Evolutionary conservation across 2,113 vertebrate genomes (phyloP), one percentile per base, ranked within the genome.

Genomic region (Smithornis capensis): DNA sequence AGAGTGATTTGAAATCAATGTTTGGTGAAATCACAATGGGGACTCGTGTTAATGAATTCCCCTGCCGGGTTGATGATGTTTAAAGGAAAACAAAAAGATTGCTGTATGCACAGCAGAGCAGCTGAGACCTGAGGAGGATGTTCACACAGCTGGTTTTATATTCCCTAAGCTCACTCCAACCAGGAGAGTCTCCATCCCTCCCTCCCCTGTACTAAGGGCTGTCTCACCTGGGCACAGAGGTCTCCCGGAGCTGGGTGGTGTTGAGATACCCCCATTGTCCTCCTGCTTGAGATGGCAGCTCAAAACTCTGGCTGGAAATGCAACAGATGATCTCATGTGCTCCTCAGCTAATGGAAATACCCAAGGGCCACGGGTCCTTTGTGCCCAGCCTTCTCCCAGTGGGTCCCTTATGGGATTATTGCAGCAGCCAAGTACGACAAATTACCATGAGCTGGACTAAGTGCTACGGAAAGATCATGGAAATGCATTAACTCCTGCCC

Each of bases 401-500:
- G 74, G 45, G 55, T 94, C 37, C 83, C 83, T 85, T 37, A 55
- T 9, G 45, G 63, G 85, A 94, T 93, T 33, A 80, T 55, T 14
- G 71, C 75, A 64, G 87, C 14, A 38, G 70, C 90, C 90, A 53
- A 60, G 75, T n/a, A 69, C 52, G 19, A 96, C 75, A 92, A 70
- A 93, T 92, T 45, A 45, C 75, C 65, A 6, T 47, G 19, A 90
- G 75, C 67, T 55, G 83, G 25, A 45, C 67, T 50, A 69, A 93
- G 56, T 74, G 76, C 80, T 67, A 55, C 0, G 0, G 50, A 40
- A 75, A 71, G 86, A 87, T 91, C 59, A 84, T 19, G 80, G 37
- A 91, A 92, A 75, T 12, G 37, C 92, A 91, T 91, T 64, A 92
- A 87, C 83, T 92, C 47, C 89, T 74, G 70, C 73, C 62, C 73